These are phyloP conservation scores for Sardina pilchardus DNA, from an alignment of 2,113 vertebrate species.

Conservation along the genomic window DNA sequence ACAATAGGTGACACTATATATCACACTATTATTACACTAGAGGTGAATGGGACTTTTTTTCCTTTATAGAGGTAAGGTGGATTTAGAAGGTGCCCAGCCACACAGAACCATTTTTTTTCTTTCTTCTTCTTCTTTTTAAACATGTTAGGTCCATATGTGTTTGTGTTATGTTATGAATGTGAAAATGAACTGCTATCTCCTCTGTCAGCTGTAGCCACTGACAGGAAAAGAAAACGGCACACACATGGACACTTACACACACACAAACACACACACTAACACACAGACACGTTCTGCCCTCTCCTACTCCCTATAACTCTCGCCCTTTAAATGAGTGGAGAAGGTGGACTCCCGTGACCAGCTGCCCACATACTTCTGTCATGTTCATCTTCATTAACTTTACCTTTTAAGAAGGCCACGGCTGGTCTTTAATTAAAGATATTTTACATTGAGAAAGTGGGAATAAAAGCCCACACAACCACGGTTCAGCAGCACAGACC, in stretches of 20 bases:
- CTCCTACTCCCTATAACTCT: not conserved
- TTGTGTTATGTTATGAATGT: too few relatives aligned
- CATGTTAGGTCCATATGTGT: too few relatives aligned
- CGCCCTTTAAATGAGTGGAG: not conserved
- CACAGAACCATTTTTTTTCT: too few relatives aligned
- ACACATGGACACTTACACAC: not conserved
- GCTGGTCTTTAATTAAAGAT: not conserved
- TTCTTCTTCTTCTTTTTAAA: too few relatives aligned
- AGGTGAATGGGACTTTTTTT: too few relatives aligned
- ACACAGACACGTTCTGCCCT: not conserved
- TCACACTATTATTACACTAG: too few relatives aligned
- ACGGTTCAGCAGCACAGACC: not conserved
- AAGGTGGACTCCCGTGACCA: not conserved
- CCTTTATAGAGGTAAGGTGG: too few relatives aligned
- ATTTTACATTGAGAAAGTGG: not conserved
- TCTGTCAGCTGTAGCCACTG: too few relatives aligned
- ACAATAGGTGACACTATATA: too few relatives aligned
- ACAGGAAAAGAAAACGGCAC: too few relatives aligned
- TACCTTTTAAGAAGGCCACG: not conserved
- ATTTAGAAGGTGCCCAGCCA: too few relatives aligned
- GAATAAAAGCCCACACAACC: not conserved
- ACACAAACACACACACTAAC: not conserved
- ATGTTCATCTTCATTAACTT: not conserved
- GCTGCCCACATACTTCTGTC: not conserved
- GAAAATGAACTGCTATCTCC: too few relatives aligned